A percentile compares a stretch with the other conserved stretches of the same genome.
Evolutionary conservation across 2,888 invertebrate genomes (phyloP).

Genomic region (Phragmatobia fuliginosa): DNA sequence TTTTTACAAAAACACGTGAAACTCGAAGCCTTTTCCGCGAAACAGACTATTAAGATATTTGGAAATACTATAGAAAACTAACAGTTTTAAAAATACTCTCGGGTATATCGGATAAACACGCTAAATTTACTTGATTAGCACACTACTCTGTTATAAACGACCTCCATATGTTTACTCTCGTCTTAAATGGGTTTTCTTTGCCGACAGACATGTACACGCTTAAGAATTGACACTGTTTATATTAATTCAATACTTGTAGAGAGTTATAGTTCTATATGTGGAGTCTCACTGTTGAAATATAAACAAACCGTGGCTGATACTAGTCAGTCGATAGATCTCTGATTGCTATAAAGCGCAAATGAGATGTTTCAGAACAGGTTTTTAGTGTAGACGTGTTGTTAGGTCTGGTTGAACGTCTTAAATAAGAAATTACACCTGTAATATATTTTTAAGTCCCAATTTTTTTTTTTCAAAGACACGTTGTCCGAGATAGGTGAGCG

Average conservation of each 20-base stretch:
- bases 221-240: conserved; percentile 47
- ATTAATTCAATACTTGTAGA: conserved; percentile 36
- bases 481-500: background rate
- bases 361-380: conserved; percentile 32
- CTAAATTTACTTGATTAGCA: conserved; percentile 40
- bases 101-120: conserved; percentile 32
- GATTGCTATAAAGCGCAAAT: conserved; percentile 44
- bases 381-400: conserved; percentile 23
- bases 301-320: conserved; percentile 31
- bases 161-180: conserved; percentile 49
- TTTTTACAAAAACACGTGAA: conserved; percentile 36
- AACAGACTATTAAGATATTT: conserved; percentile 15
- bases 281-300: conserved; percentile 28
- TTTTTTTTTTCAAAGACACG: background rate
- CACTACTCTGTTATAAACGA: conserved; percentile 31
- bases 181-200: conserved; percentile 52
- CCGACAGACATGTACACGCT: conserved; percentile 59
- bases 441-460: background rate
- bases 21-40: conserved; percentile 21
- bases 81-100: conserved; percentile 31
- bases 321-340: conserved; percentile 31
- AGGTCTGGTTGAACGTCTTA: conserved; percentile 20
- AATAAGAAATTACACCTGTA: conserved; percentile 19
- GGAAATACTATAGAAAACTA: conserved; percentile 27
- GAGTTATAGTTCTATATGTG: conserved; percentile 39